Evolutionary conservation across 1,140 invertebrate genomes (phyloP), one percentile per base, ranked within the genome.

Genomic region (Eumeta japonica): DNA sequence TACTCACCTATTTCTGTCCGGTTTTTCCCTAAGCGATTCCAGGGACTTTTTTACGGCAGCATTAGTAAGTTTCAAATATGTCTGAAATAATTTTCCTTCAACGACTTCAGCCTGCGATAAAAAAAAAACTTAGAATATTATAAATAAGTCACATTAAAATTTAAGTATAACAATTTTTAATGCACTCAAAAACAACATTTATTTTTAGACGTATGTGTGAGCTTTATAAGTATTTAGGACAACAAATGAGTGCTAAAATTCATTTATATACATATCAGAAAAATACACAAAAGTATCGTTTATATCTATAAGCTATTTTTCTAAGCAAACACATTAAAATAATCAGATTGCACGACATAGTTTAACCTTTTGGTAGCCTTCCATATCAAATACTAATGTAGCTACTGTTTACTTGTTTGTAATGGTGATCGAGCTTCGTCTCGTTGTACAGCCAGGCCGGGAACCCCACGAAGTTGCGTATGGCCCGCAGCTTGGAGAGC

Each of bases 381-480:
- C n/a, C n/a, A n/a, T n/a, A n/a, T n/a, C n/a, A n/a, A n/a, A n/a
- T n/a, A n/a, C n/a, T n/a, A n/a, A n/a, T n/a, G n/a, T n/a, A n/a
- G n/a, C n/a, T 11, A 13, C 28, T 5, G 12, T 12, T 30, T 42
- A 84, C 83, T 35, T 78, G 75, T 34, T 78, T 67, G 46, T 84
- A 84, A 57, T 81, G 79, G 16, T 76, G 63, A 47, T 84, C 75
- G 16, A 84, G 63, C 38, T 79, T 70, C 11, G 71, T 50, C 0
- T 58, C 28, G 7, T 78, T 67, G 19, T 79, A 77, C 10, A 89
- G 80, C 83, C 86, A 89, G 28, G 86, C 80, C 5, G 85, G 85
- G 64, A 86, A 86, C 28, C 83, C 85, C 24, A 87, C 82, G 58
- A 84, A 86, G 39, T 81, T 80, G 43, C 83, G 76, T 55, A 87